Conservation (phyloP, 1,140 invertebrate genomes). For the Thaumatotibia leucotreta region DNA sequence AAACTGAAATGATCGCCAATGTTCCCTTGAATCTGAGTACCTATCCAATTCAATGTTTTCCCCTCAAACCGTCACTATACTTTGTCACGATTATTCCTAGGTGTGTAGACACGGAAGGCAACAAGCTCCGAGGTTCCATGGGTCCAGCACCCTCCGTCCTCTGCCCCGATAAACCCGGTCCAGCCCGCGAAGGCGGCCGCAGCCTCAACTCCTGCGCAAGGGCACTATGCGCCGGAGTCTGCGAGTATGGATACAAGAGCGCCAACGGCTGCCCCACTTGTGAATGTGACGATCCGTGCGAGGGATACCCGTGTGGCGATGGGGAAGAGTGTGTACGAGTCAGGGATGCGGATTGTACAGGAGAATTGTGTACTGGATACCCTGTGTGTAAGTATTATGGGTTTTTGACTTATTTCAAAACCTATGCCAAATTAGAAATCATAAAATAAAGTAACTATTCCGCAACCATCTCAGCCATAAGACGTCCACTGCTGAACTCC, state of each 20-base stretch:
- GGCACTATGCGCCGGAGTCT: constrained; percentile 85
- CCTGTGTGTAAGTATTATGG: constrained; percentile 78
- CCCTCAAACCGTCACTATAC: too few species aligned
- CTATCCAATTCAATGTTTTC: too few species aligned
- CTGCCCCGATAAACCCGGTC: constrained; percentile 71
- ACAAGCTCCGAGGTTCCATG: constrained; percentile 87
- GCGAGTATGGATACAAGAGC: constrained; percentile 90
- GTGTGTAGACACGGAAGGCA: constrained; percentile 86
- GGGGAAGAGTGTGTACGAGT: constrained; percentile 85
- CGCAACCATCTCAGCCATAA: too few species aligned
- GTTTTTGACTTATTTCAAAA: neutral
- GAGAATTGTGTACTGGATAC: constrained; percentile 83
- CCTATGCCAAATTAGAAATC: too few species aligned
- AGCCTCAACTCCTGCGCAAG: constrained; percentile 66
- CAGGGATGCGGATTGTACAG: constrained; percentile 81
- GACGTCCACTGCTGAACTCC: too few species aligned
- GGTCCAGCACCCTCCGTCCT: constrained; percentile 83
- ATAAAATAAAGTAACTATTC: too few species aligned
- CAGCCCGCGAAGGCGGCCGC: constrained; percentile 60
- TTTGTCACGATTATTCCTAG: too few species aligned
- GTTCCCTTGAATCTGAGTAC: too few species aligned
- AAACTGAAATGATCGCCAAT: too few species aligned
- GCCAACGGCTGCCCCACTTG: constrained; percentile 88
- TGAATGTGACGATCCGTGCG: constrained; percentile 90
- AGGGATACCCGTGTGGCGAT: constrained; percentile 84